Evolutionary conservation across 2,888 invertebrate genomes (phyloP), one percentile per base, ranked within the genome.

Genomic region (Caenorhabditis japonica): DNA sequence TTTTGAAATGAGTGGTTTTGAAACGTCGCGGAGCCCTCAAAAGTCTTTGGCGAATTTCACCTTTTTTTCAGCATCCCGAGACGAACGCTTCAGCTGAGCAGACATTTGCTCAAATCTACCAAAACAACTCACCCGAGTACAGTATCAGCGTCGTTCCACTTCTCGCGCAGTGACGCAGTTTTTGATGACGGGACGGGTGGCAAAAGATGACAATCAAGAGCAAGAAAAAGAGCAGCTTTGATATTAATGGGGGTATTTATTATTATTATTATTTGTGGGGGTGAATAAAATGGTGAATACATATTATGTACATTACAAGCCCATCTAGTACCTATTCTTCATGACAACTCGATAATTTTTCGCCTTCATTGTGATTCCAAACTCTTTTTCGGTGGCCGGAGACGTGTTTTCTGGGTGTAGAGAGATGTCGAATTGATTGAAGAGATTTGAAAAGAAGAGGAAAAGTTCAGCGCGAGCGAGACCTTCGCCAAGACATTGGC

Each of bases 401-500:
- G 8, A 15, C 7, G 51, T 38, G 13, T 55, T 70, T n/a, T 61
- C 39, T 5, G 38, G n/a, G 27, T 70, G 68, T 4, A 64, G 23
- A 3, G 43, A 17, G 27, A 68, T 61, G 30, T 72, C 17, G 36
- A 79, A 79, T 36, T 74, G 62, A 58, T 79, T 74, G 38, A 74
- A 72, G 3, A 79, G 33, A 41, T 79, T 79, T 4, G 75, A 56
- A 33, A 79, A 70, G 46, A 76, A 76, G 4, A 79, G 33, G 59
- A 79, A 79, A 4, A 79, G 55, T 47, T 79, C 76, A 69, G 76
- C 62, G 43, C 49, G 30, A 0, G 79, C 79, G 13, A 79, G 44
- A 46, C 79, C 76, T 51, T 79, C 79, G 3, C 79, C 79, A 1
- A 68, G 69, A 72, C 79, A 79, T 41, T 79, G 76, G 12, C 79